phyloP scores from a whole-genome alignment of 2,113 vertebrate genomes.

The Hassar affinis region DNA sequence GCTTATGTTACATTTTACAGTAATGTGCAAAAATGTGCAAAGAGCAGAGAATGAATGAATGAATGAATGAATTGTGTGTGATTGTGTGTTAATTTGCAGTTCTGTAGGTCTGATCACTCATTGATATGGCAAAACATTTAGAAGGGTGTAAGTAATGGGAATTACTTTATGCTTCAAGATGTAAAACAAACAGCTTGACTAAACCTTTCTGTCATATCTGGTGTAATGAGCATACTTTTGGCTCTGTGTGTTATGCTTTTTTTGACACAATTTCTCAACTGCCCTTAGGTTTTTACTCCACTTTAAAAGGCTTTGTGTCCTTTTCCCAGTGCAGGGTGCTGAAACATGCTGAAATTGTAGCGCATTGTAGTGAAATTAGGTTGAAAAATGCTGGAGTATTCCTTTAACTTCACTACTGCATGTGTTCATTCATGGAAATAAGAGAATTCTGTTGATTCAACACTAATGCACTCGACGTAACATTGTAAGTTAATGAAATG shows the following conservation, averaged over 20 bases:
- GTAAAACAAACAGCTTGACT: background rate
- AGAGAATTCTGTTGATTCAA: background rate
- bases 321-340: background rate
- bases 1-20: too few relatives aligned
- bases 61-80: too few relatives aligned
- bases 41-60: background rate
- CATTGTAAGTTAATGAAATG: background rate
- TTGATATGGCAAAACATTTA: background rate
- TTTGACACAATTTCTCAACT: background rate
- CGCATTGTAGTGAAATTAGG: background rate
- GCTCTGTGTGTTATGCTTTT: background rate
- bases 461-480: background rate
- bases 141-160: background rate
- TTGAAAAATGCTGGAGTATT: background rate
- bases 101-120: background rate
- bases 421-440: background rate
- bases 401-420: background rate
- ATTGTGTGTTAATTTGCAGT: background rate
- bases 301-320: background rate
- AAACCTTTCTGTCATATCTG: background rate
- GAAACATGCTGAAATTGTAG: background rate
- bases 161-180: background rate
- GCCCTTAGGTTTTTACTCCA: background rate
- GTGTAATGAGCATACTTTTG: background rate
- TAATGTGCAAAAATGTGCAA: too few relatives aligned